Evolutionary conservation across 2,888 invertebrate species (phyloP), one percentile per base, ranked within the genome.

Genomic region (Macrophya annulata): DNA sequence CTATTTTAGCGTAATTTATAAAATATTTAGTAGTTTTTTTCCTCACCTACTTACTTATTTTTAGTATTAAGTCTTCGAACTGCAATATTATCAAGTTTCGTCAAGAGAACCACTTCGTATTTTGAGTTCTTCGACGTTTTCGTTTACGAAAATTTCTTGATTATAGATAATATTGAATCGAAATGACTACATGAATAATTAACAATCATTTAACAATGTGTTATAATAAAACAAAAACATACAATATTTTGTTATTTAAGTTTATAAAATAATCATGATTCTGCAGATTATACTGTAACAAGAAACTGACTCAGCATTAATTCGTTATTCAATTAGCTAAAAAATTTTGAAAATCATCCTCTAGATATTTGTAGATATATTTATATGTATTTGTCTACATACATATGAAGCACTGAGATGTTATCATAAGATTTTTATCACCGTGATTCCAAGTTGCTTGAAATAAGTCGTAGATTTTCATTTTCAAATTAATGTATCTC

Each of bases 401-500:
- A 43, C 10, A 25, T n/a, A n/a, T 10, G 10, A 72, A 21, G 45
- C 72, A 72, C 37, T 40, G n/a, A 31, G 15, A 2, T 72, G 17
- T 21, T 43, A 45, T 48, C 45, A 21, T 74, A 6, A 45, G 12
- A 43, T 45, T 74, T 74, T 43, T 4, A 12, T 21, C 21, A 45
- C 74, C 15, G 4, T 45, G 21, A 15, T 40, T 74, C 10, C 10
- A 21, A 21, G n/a, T 74, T 43, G 21, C 12, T 21, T 45, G 37
- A 37, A 68, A 15, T 0, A n/a, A n/a, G n/a, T 31, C 1, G 31
- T 62, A 62, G 25, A 62, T 62, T 25, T 25, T 0, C 21, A 62
- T 62, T 62, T 25, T 37, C 17, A 68, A 37, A 68, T 68, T 12
- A 48, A 68, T 68, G 40, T 62, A 85, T 86, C 88, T 48, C 86